phyloP scores from a whole-genome alignment of 2,888 invertebrate genomes.

The Temnothorax unifasciatus region DNA sequence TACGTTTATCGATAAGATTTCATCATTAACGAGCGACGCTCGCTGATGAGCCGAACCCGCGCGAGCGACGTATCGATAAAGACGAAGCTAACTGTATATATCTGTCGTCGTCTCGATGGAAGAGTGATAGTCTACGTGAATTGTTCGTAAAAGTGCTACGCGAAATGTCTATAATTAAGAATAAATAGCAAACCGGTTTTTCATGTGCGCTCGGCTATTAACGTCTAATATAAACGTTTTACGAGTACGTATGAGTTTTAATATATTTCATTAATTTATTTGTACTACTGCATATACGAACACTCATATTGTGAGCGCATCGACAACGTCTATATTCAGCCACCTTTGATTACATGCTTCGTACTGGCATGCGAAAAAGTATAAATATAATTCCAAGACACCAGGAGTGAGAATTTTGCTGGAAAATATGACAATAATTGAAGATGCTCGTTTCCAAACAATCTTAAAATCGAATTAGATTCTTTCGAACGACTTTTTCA shows the following conservation, averaged over 20 bases:
- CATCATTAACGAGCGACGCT: conserved; percentile 35
- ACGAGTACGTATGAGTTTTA: neutral
- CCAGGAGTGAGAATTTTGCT: neutral
- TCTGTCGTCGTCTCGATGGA: neutral
- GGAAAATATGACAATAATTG: neutral
- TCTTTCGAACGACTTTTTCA: neutral
- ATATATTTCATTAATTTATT: conserved; percentile 35
- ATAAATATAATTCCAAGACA: neutral
- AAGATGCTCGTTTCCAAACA: neutral
- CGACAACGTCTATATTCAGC: neutral
- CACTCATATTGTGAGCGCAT: neutral
- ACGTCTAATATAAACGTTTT: conserved; percentile 27
- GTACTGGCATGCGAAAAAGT: neutral
- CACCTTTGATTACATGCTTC: neutral
- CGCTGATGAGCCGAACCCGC: neutral
- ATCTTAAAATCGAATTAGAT: neutral
- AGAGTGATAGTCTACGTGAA: neutral
- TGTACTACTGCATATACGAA: neutral
- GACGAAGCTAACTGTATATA: conserved; percentile 24
- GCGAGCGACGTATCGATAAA: neutral
- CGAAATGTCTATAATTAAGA: conserved; percentile 39
- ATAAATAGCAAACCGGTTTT: conserved; percentile 50
- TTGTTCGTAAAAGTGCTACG: conserved; percentile 20
- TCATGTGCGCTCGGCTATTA: conserved; percentile 2
- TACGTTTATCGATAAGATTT: conserved; percentile 40